Evolutionary conservation across 1,140 invertebrate species (phyloP).

Genomic region (Rhysida immarginata): DNA sequence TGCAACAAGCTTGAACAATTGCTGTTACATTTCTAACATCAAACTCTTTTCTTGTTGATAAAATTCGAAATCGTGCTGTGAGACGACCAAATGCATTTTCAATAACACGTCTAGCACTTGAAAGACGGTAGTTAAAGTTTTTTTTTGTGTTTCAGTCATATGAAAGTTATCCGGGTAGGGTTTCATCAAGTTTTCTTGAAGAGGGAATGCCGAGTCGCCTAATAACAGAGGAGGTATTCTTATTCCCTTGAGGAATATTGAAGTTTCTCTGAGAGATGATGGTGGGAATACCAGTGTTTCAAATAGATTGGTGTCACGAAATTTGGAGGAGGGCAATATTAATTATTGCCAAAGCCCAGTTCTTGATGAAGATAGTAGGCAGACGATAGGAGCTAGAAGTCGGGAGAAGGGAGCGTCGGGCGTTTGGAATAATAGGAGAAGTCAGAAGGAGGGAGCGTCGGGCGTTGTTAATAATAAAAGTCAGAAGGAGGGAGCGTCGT

Average conservation of each 20-base stretch:
- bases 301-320: too few species aligned
- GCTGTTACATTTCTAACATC: background rate
- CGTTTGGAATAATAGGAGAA: too few species aligned
- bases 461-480: too few species aligned
- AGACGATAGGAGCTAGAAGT: too few species aligned
- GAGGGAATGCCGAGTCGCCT: constrained; percentile 1
- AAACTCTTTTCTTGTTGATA: background rate
- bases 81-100: constrained; percentile 1
- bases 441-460: too few species aligned
- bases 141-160: background rate
- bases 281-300: too few species aligned
- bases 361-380: too few species aligned
- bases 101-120: background rate
- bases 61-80: background rate
- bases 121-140: background rate
- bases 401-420: too few species aligned
- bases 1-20: background rate
- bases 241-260: background rate
- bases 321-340: too few species aligned
- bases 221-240: background rate
- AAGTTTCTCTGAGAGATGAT: background rate
- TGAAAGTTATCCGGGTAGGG: background rate
- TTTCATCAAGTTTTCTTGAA: background rate
- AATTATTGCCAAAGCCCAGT: too few species aligned
- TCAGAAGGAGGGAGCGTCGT: too few species aligned